phyloP scores from a whole-genome alignment of 2,113 vertebrate genomes.

The Rhodinocichla rosea region DNA sequence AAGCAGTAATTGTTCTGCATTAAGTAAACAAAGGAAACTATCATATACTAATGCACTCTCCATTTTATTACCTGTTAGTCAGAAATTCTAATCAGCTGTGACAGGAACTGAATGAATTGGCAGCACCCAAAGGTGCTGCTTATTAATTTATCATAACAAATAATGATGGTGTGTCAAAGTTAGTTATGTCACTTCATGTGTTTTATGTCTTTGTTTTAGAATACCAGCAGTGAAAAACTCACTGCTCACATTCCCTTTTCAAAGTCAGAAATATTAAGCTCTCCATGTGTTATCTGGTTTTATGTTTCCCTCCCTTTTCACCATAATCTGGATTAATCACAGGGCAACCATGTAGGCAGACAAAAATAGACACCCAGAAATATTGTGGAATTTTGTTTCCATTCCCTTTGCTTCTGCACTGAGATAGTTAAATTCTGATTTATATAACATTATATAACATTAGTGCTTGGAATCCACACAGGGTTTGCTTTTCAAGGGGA shows the following conservation, averaged over 20 bases:
- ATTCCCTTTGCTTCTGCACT: neutral
- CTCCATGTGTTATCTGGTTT: neutral
- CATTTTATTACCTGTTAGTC: conserved; percentile 57
- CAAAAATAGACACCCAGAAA: neutral
- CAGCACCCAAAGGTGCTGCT: conserved; percentile 69
- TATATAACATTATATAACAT: neutral
- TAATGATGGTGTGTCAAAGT: conserved; percentile 63
- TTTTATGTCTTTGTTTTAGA: conserved; percentile 29
- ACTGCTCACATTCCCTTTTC: neutral
- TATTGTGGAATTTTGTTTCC: neutral
- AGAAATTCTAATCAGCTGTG: conserved; percentile 61
- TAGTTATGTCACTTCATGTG: conserved; percentile 58
- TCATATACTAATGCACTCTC: conserved; percentile 54
- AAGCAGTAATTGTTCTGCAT: conserved; percentile 65
- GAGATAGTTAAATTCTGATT: neutral
- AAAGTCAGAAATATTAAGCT: neutral
- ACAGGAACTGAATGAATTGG: conserved; percentile 58
- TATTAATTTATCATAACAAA: conserved; percentile 74
- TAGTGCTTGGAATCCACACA: neutral
- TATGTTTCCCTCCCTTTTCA: neutral
- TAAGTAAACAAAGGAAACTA: conserved; percentile 69
- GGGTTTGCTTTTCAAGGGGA: neutral
- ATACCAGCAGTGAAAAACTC: neutral
- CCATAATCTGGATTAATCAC: neutral
- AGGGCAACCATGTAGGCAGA: neutral